Evolutionary conservation across 2,113 vertebrate genomes (phyloP).

Genomic region (Isichthys henryi): DNA sequence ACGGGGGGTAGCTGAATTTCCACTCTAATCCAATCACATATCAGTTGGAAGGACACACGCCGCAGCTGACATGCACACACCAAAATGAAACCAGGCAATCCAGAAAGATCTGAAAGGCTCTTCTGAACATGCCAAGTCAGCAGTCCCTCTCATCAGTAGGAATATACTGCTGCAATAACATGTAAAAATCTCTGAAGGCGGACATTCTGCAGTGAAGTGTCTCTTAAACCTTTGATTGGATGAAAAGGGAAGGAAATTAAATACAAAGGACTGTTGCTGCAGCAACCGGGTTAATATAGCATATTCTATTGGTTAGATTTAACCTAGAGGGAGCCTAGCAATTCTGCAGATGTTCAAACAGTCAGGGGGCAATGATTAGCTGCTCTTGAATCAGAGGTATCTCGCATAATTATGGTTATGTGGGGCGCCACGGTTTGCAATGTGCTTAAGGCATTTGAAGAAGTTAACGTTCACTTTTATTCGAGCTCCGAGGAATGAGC

Average conservation of each 20-base stretch:
- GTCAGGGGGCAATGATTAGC: slow-evolving; percentile 40
- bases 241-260: slow-evolving; percentile 13
- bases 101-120: neutral
- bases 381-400: neutral
- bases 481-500: neutral
- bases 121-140: neutral
- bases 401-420: slow-evolving; percentile 9
- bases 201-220: neutral
- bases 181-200: neutral
- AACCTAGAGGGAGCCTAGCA: slow-evolving; percentile 39
- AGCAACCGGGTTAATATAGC: slow-evolving; percentile 36
- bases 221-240: neutral
- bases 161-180: neutral
- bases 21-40: slow-evolving; percentile 33
- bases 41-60: slow-evolving; percentile 20
- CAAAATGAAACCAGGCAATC: neutral
- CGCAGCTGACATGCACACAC: neutral
- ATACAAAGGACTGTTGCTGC: slow-evolving; percentile 21
- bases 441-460: slow-evolving; percentile 27
- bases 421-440: neutral
- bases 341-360: slow-evolving; percentile 53
- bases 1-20: slow-evolving; percentile 34
- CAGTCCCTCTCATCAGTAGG: neutral
- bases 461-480: neutral
- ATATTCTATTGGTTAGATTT: slow-evolving; percentile 30